A percentile compares a stretch with the other conserved stretches of the same genome.
phyloP scores from a whole-genome alignment of 1,140 invertebrate genomes.

The Ceratitis capitata region DNA sequence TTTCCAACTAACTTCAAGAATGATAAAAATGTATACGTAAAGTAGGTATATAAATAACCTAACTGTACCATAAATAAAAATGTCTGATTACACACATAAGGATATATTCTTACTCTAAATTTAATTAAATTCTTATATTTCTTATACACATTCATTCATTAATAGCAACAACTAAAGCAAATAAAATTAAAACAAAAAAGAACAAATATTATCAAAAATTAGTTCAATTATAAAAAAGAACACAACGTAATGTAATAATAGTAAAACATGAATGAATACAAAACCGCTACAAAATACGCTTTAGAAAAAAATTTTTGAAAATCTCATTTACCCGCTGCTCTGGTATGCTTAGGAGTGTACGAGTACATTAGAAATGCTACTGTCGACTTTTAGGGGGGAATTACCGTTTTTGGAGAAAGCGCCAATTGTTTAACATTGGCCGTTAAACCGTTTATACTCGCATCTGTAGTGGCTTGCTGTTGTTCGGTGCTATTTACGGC shows the following conservation, averaged over 20 bases:
- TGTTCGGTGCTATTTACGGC: constrained; percentile 1
- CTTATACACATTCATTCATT: neutral
- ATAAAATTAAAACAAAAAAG: neutral
- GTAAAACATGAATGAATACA: constrained; percentile 4
- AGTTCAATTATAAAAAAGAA: too few relatives aligned
- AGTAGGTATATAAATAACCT: too few relatives aligned
- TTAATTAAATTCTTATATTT: neutral
- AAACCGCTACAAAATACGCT: neutral
- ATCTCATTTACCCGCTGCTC: constrained; percentile 33
- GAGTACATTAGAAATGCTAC: constrained; percentile 37
- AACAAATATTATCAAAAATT: neutral
- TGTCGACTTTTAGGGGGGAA: constrained; percentile 36
- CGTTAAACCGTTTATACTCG: constrained; percentile 55
- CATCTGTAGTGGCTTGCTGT: constrained; percentile 37
- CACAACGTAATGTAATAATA: neutral
- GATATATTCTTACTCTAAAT: neutral
- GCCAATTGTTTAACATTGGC: constrained; percentile 56
- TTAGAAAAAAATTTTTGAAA: neutral
- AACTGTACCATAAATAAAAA: neutral
- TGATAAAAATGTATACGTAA: neutral
- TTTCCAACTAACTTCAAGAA: neutral
- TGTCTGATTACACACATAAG: neutral
- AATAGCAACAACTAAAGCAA: neutral
- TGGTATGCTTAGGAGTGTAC: constrained; percentile 36
- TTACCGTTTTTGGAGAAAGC: constrained; percentile 60